Conservation (phyloP, 2,888 invertebrate species). For the Erebia ligea region DNA sequence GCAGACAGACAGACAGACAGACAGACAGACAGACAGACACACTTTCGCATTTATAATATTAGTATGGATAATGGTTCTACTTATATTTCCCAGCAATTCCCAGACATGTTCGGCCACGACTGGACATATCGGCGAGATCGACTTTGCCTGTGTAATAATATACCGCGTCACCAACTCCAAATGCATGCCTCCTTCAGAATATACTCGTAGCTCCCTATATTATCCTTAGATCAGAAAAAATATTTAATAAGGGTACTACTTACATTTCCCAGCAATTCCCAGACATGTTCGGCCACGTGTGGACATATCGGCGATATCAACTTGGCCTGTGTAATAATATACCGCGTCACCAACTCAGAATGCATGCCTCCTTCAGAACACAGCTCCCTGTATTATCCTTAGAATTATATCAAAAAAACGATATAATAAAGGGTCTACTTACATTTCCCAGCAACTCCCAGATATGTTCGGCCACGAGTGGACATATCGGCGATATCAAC, state of each 20-base stretch:
- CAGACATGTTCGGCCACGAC: too few species aligned
- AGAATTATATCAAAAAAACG: constrained; percentile 71
- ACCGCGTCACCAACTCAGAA: constrained; percentile 87
- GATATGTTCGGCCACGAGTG: constrained; percentile 97
- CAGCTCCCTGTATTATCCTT: constrained; percentile 97
- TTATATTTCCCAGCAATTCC: constrained; percentile 50
- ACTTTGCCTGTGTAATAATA: too few species aligned
- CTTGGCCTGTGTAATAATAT: constrained; percentile 94
- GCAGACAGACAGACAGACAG: too few species aligned
- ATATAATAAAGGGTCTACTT: constrained; percentile 47
- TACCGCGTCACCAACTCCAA: constrained; percentile 89
- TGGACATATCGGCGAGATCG: too few species aligned
- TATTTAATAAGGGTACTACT: constrained; percentile 44
- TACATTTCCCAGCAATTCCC: constrained; percentile 93
- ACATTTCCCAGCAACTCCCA: constrained; percentile 94
- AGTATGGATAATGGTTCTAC: too few species aligned
- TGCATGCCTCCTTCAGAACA: constrained; percentile 92
- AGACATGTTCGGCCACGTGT: constrained; percentile 97
- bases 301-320: constrained; percentile 98
- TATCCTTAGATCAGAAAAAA: constrained; percentile 88
- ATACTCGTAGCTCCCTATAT: constrained; percentile 94
- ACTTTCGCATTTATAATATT: too few species aligned
- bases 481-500: constrained; percentile 96
- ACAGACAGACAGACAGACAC: too few species aligned
- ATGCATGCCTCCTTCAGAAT: constrained; percentile 91